A percentile compares a stretch with the other conserved stretches of the same genome.
Conservation (phyloP, 2,113 vertebrate species). For the Coptodon bakossiorum region DNA sequence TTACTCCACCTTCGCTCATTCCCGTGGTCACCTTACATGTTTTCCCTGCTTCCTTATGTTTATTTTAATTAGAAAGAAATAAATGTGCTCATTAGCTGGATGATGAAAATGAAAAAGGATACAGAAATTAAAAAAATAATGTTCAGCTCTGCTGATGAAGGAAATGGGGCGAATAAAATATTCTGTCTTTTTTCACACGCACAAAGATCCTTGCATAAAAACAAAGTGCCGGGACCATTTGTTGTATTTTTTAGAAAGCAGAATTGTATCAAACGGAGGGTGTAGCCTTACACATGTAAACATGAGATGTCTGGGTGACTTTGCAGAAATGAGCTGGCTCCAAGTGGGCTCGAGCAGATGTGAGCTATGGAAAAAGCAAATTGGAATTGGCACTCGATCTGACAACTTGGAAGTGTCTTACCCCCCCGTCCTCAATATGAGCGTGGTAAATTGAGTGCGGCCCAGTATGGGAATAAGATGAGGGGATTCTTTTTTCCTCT, state of each 20-base stretch:
- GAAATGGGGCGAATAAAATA: background rate
- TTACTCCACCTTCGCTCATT: background rate
- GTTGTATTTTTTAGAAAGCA: background rate
- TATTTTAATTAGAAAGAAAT: constrained; percentile 11
- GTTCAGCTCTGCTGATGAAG: background rate
- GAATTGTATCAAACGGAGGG: constrained; percentile 7
- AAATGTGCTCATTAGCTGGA: constrained; percentile 8
- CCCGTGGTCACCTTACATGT: background rate
- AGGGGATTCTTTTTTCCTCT: background rate
- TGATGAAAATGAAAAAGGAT: background rate
- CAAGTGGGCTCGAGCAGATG: constrained; percentile 43
- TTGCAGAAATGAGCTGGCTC: constrained; percentile 31
- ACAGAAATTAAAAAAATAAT: background rate
- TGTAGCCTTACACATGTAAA: constrained; percentile 35
- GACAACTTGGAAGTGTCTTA: constrained; percentile 37
- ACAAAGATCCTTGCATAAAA: background rate
- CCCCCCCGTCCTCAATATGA: constrained; percentile 28
- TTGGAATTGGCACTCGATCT: constrained; percentile 47
- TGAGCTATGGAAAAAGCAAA: constrained; percentile 43
- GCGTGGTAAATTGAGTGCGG: constrained; percentile 14
- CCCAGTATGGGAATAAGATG: constrained; percentile 37
- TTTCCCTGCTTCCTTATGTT: background rate
- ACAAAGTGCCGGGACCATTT: background rate
- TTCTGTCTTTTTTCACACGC: background rate
- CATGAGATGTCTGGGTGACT: constrained; percentile 38